Percentiles rank a stretch among this genome's conserved stretches.
Conservation (phyloP, 1,140 invertebrate species). For the Drosophila leontia region DNA sequence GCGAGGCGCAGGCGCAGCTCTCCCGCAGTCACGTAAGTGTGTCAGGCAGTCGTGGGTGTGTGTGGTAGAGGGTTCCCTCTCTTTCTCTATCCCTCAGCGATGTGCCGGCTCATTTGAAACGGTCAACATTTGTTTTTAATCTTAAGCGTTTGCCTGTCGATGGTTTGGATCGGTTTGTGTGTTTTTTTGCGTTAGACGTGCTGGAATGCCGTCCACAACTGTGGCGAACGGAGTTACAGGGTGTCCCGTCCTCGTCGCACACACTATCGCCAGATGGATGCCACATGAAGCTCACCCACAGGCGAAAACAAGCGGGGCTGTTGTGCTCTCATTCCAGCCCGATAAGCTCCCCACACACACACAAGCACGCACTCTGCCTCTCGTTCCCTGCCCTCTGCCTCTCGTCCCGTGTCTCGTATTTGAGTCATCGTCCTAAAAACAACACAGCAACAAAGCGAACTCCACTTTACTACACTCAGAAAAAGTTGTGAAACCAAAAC, state of each 20-base stretch:
- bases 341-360: conserved; percentile 28
- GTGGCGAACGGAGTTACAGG: conserved; percentile 31
- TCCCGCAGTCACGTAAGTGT: conserved; percentile 68
- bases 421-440: conserved; percentile 81
- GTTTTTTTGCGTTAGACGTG: conserved; percentile 42
- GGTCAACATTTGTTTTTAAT: conserved; percentile 53
- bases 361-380: conserved; percentile 11
- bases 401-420: conserved; percentile 8
- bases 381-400: conserved; percentile 1
- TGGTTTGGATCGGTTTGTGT: conserved; percentile 14
- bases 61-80: conserved; percentile 46
- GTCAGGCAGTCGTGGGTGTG: conserved; percentile 58
- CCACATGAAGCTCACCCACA: conserved; percentile 32
- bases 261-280: conserved; percentile 30
- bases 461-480: conserved; percentile 45
- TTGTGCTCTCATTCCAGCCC: conserved; percentile 46
- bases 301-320: conserved; percentile 30
- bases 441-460: conserved; percentile 59
- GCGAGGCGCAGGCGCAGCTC: conserved; percentile 55
- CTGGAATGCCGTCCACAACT: conserved; percentile 40
- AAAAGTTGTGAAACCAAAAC: not conserved
- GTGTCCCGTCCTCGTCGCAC: conserved; percentile 11
- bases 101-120: conserved; percentile 38
- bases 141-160: conserved; percentile 33
- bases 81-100: not conserved